Evolutionary conservation across 2,888 invertebrate species (phyloP).

Genomic region (Chloromyia formosa): DNA sequence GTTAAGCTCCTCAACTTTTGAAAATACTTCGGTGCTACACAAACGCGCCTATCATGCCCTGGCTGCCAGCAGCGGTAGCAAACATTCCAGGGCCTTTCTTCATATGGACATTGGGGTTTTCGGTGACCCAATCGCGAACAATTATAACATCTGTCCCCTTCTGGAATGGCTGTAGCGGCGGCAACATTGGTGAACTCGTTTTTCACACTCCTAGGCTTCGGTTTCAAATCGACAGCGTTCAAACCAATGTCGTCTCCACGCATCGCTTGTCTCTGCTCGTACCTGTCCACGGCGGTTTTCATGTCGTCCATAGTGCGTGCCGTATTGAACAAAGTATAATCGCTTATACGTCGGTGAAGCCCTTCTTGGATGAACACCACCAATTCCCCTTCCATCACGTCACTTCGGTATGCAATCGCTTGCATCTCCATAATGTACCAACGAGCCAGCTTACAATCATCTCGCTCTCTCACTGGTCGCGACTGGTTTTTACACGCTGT

Average conservation of each 20-base stretch:
- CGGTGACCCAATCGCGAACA: neutral
- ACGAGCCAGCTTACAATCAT: no score
- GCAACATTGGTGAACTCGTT: no score
- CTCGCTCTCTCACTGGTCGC: no score
- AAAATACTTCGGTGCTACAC: neutral
- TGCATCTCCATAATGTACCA: neutral
- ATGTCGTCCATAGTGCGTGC: neutral
- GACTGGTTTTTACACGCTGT: no score
- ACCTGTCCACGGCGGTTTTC: neutral
- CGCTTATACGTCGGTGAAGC: neutral
- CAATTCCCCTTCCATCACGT: neutral
- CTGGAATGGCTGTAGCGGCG: no score
- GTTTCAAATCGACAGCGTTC: no score
- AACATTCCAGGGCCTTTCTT: neutral
- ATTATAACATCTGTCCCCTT: neutral
- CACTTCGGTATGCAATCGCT: neutral
- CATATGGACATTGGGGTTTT: neutral
- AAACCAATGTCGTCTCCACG: no score
- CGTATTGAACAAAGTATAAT: neutral
- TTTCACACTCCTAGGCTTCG: no score
- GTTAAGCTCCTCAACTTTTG: neutral
- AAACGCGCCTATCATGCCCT: neutral
- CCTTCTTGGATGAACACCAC: constrained; percentile 1
- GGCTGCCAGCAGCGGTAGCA: neutral
- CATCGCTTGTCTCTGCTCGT: no score